phyloP scores from a whole-genome alignment of 2,888 invertebrate species.

The Drosophila glabriapex region DNA sequence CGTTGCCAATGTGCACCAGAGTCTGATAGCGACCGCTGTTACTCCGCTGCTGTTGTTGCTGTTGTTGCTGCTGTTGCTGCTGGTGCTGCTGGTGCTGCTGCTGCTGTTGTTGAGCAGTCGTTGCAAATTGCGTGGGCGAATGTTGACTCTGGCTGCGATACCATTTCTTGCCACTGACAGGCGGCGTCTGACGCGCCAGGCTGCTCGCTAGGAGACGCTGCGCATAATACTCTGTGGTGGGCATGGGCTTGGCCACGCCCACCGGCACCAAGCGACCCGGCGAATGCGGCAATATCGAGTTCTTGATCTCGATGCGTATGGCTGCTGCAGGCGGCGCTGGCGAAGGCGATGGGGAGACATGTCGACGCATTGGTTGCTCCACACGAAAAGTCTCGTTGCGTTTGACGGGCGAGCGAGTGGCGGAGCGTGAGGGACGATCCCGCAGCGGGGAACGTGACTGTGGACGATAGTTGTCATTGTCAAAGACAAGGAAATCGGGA shows the following conservation, averaged over 20 bases:
- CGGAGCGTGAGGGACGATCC: conserved; percentile 67
- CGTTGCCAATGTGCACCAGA: conserved; percentile 81
- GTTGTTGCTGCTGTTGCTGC: conserved; percentile 9
- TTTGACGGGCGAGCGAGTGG: conserved; percentile 75
- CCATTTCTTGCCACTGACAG: conserved; percentile 43
- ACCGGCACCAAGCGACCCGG: conserved; percentile 84
- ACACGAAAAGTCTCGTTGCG: conserved; percentile 80
- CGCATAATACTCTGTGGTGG: conserved; percentile 68
- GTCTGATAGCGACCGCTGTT: conserved; percentile 79
- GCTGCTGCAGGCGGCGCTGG: conserved; percentile 49
- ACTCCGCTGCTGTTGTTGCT: conserved; percentile 18
- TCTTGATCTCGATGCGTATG: conserved; percentile 84
- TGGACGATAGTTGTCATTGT: conserved; percentile 84
- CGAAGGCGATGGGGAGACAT: conserved; percentile 59
- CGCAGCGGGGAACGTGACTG: conserved; percentile 83
- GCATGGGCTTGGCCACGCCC: conserved; percentile 85
- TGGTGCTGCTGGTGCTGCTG: not conserved
- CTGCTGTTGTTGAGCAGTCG: not conserved
- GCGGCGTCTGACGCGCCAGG: conserved; percentile 16
- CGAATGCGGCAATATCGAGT: conserved; percentile 83
- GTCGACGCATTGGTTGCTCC: conserved; percentile 60
- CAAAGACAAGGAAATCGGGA: conserved; percentile 79
- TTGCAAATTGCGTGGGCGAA: conserved; percentile 28
- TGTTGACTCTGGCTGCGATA: conserved; percentile 35
- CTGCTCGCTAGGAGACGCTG: conserved; percentile 67